A percentile compares a stretch with the other conserved stretches of the same genome.
Conservation (phyloP, 2,797 vertebrate genomes). For the Labeo calbasu region DNA sequence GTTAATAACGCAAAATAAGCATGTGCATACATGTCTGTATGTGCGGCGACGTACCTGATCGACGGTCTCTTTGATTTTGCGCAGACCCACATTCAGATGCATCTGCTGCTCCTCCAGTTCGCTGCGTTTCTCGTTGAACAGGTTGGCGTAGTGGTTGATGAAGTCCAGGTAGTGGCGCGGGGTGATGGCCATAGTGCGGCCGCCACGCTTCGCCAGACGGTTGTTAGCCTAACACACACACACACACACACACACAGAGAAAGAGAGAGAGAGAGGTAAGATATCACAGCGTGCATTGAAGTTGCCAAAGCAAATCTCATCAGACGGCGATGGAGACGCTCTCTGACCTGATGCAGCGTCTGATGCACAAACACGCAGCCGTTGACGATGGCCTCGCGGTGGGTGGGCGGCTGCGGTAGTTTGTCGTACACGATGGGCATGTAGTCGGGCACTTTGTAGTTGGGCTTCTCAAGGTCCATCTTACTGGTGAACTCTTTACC, state of each 20-base stretch:
- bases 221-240: slow-evolving; percentile 86
- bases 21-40: rapidly evolving
- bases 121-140: slow-evolving; percentile 98
- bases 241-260: too few relatives aligned
- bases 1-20: not conserved
- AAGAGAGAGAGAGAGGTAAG: not conserved
- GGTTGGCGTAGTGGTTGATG: slow-evolving; percentile 97
- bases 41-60: slow-evolving; percentile 84
- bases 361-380: slow-evolving; percentile 98
- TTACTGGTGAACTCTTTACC: slow-evolving; percentile 99
- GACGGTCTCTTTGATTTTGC: slow-evolving; percentile 98
- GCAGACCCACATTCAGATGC: slow-evolving; percentile 97
- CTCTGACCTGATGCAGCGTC: slow-evolving; percentile 91
- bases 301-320: too few relatives aligned
- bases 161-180: slow-evolving; percentile 99
- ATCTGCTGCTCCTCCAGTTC: slow-evolving; percentile 99
- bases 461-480: slow-evolving; percentile 99
- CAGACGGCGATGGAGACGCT: too few relatives aligned
- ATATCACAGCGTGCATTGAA: not conserved
- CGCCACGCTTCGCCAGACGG: slow-evolving; percentile 92
- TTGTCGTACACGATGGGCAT: slow-evolving; percentile 97
- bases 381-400: slow-evolving; percentile 96
- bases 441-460: slow-evolving; percentile 96
- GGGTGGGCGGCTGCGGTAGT: slow-evolving; percentile 90
- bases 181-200: slow-evolving; percentile 96